Base-by-base conservation (phyloP, 2,888 invertebrate species). In the Lycaena phlaeas region DNA sequence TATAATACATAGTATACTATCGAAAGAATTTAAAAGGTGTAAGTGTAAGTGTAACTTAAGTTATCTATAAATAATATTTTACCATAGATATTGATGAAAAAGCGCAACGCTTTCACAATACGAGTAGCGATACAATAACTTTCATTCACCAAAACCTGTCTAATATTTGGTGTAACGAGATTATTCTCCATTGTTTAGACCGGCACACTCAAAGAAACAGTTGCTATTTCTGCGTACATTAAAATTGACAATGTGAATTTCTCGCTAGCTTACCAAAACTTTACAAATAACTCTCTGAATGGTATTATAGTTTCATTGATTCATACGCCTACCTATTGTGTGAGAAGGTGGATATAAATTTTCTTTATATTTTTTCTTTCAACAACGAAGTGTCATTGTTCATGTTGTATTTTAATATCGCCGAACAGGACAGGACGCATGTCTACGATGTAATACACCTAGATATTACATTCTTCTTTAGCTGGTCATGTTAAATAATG, bases 331-430 rank as follows among this genome's bases (percentile, higher is more conserved):
- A 30, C 34, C 59, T 52, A 68, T 79, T 59, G 54, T 41, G 36
- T 22, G 12, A 22, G 12, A 34, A 34, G 34, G 34, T 34, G 48
- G 64, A 65, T 68, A 71, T 73, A 72, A 68, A 71, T 71, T 68
- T 63, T 62, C 63, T 63, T 63, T 62, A 60, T 67, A 64, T 68
- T 62, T 64, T 58, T 65, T 64, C 69, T 69, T 64, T 64, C 64
- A 68, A 77, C 77, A 79, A 77, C 67, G 64, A 66, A 64, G 63
- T 65, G 64, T 68, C 68, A 73, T 76, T 81, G 77, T 81, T 64
- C 64, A 64, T 66, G 65, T 79, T 76, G 76, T 79, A 79, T 78
- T 81, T 77, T 79, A 79, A 82, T 78, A 75, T 58, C 51, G 56
- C 60, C 59, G 64, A 66, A 73, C 68, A 71, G 68, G 76, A 71